Percentiles rank a stretch among this genome's conserved stretches.
Conservation (phyloP, 2,888 invertebrate species). For the Luperina testacea region DNA sequence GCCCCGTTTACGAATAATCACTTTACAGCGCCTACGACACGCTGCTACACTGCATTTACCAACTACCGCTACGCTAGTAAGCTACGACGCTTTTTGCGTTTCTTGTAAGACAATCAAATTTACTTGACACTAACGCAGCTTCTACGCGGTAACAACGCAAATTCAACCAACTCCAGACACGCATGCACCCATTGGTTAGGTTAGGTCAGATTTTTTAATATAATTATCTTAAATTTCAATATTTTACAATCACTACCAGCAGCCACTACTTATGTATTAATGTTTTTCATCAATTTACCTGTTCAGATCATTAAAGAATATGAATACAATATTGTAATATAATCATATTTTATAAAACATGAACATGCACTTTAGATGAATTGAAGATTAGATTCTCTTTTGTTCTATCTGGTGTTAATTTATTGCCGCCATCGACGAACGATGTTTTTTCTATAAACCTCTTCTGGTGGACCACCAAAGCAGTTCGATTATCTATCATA, state of each 20-base stretch:
- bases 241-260: no score
- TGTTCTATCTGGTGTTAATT: conserved; percentile 4
- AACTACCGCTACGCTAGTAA: neutral
- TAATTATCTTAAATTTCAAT: neutral
- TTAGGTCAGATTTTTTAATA: neutral
- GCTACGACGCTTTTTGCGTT: neutral
- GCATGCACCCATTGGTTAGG: neutral
- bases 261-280: neutral
- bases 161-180: neutral
- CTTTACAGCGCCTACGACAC: neutral
- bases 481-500: conserved; percentile 39
- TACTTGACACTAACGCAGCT: neutral
- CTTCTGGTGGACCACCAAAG: conserved; percentile 45
- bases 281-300: neutral
- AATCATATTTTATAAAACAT: neutral
- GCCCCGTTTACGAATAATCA: neutral
- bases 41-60: neutral
- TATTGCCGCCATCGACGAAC: neutral
- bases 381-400: neutral
- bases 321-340: neutral
- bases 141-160: neutral
- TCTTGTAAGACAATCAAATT: neutral
- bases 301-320: neutral
- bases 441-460: conserved; percentile 24
- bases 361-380: neutral